Evolutionary conservation across 2,888 invertebrate genomes (phyloP), one percentile per base, ranked within the genome.

Genomic region (Encarsia formosa): DNA sequence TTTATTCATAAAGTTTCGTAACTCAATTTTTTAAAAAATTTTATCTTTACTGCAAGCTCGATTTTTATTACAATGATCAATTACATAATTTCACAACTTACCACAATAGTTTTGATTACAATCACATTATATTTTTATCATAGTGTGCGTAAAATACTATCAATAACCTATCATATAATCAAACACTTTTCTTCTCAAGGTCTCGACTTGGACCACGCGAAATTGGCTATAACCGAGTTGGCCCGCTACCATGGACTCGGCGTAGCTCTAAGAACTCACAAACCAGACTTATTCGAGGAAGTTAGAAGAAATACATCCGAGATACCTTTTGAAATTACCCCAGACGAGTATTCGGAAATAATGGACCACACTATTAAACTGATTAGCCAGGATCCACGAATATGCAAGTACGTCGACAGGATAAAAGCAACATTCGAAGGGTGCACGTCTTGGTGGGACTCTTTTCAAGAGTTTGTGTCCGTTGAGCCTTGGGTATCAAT

Each of bases 171-270:
- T 26, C 26, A 26, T 26, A 8, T 11, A 26, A 8, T 8, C 26
- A 26, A 8, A 8, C 6, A 6, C 11, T 8, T 26, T 26, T 11
- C 6, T 26, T 8, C 11, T 26, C 6, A 8, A 66, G 70, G 69
- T 11, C 77, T 80, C 43, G 78, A 82, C 63, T 63, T 77, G 26
- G 70, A 72, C 1, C 77, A 79, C 38, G 72, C 77, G 0, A 72
- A 68, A 48, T 52, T 79, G 1, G 75, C 79, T 5, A 61, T 82
- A 1, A 65, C 70, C 38, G 74, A 78, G 40, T 61, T 82, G 59
- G 82, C 81, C 0, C 73, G 75, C 59, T 81, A 79, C 61, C 83
- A 83, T 63, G 80, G 81, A 0, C 68, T 80, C n/a, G 78, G 81
- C 1, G 76, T 83, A 15, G 82, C 79, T 0, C 63, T 79, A 48